Percentiles rank a stretch among this genome's conserved stretches.
Evolutionary conservation across 2,888 invertebrate genomes (phyloP).

Genomic region (Artemia sp.): DNA sequence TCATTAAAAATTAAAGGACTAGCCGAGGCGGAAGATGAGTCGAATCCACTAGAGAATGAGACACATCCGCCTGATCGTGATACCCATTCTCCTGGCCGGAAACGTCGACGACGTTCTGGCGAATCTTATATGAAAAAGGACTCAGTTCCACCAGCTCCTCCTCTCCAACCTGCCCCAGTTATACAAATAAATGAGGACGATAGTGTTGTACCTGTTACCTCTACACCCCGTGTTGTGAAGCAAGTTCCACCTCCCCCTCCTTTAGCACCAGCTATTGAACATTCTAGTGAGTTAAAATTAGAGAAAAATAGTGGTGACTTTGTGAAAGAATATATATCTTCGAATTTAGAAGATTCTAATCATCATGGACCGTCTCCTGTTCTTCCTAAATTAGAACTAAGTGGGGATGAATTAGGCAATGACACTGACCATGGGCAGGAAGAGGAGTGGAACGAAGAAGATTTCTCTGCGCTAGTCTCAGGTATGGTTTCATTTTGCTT

Average conservation of each 20-base stretch:
- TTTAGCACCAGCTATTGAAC: slow-evolving; percentile 1
- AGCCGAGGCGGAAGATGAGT: slow-evolving; percentile 8
- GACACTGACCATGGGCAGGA: slow-evolving; percentile 14
- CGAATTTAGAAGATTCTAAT: background rate
- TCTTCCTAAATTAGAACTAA: slow-evolving; percentile 11
- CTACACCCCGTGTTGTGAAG: slow-evolving; percentile 13
- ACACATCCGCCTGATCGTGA: slow-evolving; percentile 1
- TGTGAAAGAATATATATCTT: slow-evolving; percentile 7
- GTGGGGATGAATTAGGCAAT: slow-evolving; percentile 6
- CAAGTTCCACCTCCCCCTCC: slow-evolving; percentile 12
- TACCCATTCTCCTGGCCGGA: background rate
- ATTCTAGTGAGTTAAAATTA: slow-evolving; percentile 8
- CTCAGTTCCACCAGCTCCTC: slow-evolving; percentile 5
- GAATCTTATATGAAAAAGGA: background rate
- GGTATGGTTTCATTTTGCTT: background rate
- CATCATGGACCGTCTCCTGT: slow-evolving; percentile 7
- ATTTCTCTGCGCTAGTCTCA: slow-evolving; percentile 14
- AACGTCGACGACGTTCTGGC: slow-evolving; percentile 14
- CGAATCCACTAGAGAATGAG: background rate
- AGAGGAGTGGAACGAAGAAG: slow-evolving; percentile 11
- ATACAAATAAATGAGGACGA: slow-evolving; percentile 8
- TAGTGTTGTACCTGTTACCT: slow-evolving; percentile 10
- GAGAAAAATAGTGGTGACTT: slow-evolving; percentile 6
- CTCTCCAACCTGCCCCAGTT: slow-evolving; percentile 10
- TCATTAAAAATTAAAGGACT: slow-evolving; percentile 12